Evolutionary conservation across 2,797 vertebrate species (phyloP).

Genomic region (Poliocrania exsul): DNA sequence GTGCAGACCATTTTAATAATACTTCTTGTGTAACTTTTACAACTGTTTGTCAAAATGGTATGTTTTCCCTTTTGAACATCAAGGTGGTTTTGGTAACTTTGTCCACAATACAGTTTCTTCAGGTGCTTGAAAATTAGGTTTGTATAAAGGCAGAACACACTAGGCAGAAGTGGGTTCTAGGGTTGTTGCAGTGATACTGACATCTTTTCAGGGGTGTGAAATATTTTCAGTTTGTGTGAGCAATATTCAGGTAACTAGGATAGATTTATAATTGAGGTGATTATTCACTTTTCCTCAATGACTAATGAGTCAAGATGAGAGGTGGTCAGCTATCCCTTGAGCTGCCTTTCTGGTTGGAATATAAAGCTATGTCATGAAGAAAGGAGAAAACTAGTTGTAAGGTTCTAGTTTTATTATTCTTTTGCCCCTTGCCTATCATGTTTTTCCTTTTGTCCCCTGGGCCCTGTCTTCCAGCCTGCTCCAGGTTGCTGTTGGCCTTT

Average conservation of each 20-base stretch:
- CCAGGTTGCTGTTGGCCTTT: not conserved
- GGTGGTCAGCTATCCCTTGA: not conserved
- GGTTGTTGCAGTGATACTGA: not conserved
- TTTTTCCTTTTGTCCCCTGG: not conserved
- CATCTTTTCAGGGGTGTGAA: not conserved
- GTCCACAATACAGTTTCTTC: not conserved
- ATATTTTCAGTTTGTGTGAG: not conserved
- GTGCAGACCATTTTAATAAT: not conserved
- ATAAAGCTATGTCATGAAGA: not conserved
- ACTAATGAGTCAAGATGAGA: not conserved
- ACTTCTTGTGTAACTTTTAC: not conserved
- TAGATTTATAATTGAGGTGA: not conserved
- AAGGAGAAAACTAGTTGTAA: not conserved
- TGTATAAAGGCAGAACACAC: not conserved
- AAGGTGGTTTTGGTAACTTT: not conserved
- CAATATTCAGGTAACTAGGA: not conserved
- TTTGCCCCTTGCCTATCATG: fast-evolving
- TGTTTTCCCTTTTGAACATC: not conserved
- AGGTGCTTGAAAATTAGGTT: conserved; percentile 6
- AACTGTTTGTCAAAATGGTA: not conserved
- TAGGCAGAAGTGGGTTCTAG: not conserved
- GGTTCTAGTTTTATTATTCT: not conserved
- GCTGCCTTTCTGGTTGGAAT: not conserved
- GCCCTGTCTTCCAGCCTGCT: not conserved
- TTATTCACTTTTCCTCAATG: not conserved